Percentiles rank a stretch among this genome's conserved stretches.
Evolutionary conservation across 2,888 invertebrate species (phyloP).

Genomic region (Monopis laevigella): DNA sequence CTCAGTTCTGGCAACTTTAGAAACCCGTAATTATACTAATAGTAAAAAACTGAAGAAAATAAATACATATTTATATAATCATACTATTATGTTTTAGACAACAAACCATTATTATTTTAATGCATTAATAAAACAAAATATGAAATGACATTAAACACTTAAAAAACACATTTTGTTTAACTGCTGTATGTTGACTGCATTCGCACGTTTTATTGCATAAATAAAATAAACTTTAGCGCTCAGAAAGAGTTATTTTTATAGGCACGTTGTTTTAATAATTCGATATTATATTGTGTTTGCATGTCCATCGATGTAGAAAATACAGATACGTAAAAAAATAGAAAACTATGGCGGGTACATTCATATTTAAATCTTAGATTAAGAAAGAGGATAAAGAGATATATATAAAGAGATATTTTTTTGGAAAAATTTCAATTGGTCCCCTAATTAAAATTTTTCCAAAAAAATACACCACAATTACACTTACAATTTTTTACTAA

Average conservation of each 20-base stretch:
- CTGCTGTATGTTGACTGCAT: constrained; percentile 11
- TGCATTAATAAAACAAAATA: constrained; percentile 10
- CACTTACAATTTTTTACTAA: too few relatives aligned
- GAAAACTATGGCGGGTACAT: too few relatives aligned
- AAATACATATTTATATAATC: not conserved
- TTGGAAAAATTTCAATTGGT: too few relatives aligned
- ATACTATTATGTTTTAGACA: not conserved
- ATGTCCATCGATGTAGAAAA: too few relatives aligned
- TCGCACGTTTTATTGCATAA: constrained; percentile 9
- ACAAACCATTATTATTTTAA: not conserved
- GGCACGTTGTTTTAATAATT: constrained; percentile 2
- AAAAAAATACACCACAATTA: too few relatives aligned
- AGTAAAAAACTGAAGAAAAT: not conserved
- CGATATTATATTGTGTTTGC: constrained; percentile 5
- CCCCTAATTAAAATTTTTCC: too few relatives aligned
- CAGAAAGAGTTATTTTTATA: constrained; percentile 7
- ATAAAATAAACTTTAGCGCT: constrained; percentile 10
- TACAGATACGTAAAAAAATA: too few relatives aligned
- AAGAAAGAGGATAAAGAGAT: too few relatives aligned
- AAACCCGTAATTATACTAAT: too few relatives aligned
- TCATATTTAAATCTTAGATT: too few relatives aligned
- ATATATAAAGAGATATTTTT: too few relatives aligned
- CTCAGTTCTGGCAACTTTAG: too few relatives aligned
- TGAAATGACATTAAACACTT: constrained; percentile 11
- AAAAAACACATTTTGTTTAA: constrained; percentile 12